Percentiles rank a stretch among this genome's conserved stretches.
Evolutionary conservation across 2,888 invertebrate species (phyloP).

Genomic region (Blomia tropicalis): DNA sequence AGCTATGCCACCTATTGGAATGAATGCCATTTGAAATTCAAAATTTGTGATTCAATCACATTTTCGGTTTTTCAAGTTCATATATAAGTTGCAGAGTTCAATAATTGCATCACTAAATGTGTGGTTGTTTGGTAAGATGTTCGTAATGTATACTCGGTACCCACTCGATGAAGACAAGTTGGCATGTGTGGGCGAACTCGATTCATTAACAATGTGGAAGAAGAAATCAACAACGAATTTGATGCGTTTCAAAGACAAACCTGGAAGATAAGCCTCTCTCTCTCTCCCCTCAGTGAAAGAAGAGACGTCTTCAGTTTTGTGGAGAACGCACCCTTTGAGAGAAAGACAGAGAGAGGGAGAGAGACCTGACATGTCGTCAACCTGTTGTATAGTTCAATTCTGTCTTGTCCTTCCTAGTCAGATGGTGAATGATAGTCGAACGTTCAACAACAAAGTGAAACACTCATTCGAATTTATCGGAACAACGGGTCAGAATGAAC

Average conservation of each 20-base stretch:
- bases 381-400: neutral
- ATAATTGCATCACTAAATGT: neutral
- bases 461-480: no score
- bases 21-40: no score
- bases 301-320: constrained; percentile 5
- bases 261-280: no score
- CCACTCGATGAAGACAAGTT: no score
- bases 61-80: neutral
- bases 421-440: neutral
- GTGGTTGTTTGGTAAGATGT: no score
- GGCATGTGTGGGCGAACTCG: constrained; percentile 9
- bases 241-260: neutral
- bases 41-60: no score
- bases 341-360: neutral
- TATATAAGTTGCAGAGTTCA: neutral
- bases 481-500: no score
- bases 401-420: neutral
- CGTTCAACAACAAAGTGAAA: neutral
- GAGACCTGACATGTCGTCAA: neutral
- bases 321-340: neutral
- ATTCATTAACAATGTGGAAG: no score
- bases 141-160: no score
- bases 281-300: no score
- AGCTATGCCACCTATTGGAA: no score
- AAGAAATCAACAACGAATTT: neutral